phyloP scores from a whole-genome alignment of 1,140 invertebrate species.

The Caenorhabditis brenneri region DNA sequence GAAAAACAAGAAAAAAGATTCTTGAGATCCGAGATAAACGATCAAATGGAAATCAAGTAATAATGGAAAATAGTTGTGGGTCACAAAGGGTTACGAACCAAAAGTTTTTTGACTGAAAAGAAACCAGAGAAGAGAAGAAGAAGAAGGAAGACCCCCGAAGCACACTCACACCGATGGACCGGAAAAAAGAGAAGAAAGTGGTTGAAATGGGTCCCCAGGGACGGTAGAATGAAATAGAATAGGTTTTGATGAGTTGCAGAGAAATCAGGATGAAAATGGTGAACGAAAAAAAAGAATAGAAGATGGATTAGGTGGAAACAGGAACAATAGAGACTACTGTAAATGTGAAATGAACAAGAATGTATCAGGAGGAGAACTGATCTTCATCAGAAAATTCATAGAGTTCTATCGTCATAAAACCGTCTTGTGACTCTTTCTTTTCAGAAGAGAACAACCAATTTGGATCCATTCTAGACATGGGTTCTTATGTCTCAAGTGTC shows the following conservation, averaged over 20 bases:
- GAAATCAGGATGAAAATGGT: slow-evolving; percentile 37
- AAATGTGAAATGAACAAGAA: neutral
- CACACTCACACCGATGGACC: slow-evolving; percentile 16
- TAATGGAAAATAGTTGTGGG: neutral
- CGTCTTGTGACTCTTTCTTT: neutral
- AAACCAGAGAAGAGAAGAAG: neutral
- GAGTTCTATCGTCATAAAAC: neutral
- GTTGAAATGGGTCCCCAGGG: slow-evolving; percentile 38
- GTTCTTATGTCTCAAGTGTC: neutral
- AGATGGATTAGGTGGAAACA: slow-evolving; percentile 11
- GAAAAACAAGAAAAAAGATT: neutral
- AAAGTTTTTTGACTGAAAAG: slow-evolving; percentile 22
- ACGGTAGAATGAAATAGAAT: neutral
- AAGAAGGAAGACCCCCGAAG: neutral
- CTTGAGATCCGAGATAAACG: neutral
- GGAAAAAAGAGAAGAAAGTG: slow-evolving; percentile 34
- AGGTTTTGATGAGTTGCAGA: neutral
- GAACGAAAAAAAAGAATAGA: neutral
- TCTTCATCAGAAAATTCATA: neutral
- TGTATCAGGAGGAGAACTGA: neutral
- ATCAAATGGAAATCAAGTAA: neutral
- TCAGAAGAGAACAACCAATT: no score
- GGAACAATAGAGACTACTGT: neutral
- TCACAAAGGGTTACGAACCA: neutral
- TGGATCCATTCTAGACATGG: neutral